Evolutionary conservation across 2,113 vertebrate genomes (phyloP), one percentile per base, ranked within the genome.

Genomic region (Ardeotis arabs): DNA sequence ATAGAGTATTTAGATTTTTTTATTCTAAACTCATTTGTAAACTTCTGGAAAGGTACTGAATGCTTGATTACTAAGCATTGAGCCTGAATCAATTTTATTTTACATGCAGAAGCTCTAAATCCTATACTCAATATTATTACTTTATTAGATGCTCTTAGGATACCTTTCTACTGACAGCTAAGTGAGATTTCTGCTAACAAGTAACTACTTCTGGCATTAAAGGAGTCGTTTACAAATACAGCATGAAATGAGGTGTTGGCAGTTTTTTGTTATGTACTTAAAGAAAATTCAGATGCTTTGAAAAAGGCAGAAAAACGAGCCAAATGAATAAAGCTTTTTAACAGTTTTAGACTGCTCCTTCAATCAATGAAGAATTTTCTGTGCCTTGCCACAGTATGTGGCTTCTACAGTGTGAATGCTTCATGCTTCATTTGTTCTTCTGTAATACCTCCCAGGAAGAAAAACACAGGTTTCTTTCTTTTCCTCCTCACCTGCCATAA

Each of bases 321-420:
- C 93, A 69, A 95, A 90, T 76, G 35, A 69, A 78, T 87, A 84
- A 53, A 81, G 8, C 44, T 68, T 97, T 95, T 94, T 21, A 94
- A 80, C 45, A 70, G 22, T 44, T 97, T 90, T 87, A 91, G 33
- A 19, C n/a, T 75, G 7, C 33, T 70, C 33, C 60, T 84, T 91
- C 80, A 91, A 67, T 55, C 60, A 84, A 94, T 94, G 95, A 96
- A 92, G 73, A 96, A 75, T 92, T 81, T 77, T 94, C 83, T 84
- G 56, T 90, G 86, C 50, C 83, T 90, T 92, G 76, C 35, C 94
- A 68, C 94, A 96, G 95, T 87, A 79, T 96, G 96, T 82, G 80
- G 60, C 27, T 97, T 56, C 77, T 92, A 47, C 73, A 82, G 29
- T 58, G 92, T 72, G 64, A 94, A 86, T 89, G 67, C 44, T 92